Percentiles rank a stretch among this genome's conserved stretches.
Conservation (phyloP, 2,113 vertebrate genomes). For the Gymnogyps californianus region DNA sequence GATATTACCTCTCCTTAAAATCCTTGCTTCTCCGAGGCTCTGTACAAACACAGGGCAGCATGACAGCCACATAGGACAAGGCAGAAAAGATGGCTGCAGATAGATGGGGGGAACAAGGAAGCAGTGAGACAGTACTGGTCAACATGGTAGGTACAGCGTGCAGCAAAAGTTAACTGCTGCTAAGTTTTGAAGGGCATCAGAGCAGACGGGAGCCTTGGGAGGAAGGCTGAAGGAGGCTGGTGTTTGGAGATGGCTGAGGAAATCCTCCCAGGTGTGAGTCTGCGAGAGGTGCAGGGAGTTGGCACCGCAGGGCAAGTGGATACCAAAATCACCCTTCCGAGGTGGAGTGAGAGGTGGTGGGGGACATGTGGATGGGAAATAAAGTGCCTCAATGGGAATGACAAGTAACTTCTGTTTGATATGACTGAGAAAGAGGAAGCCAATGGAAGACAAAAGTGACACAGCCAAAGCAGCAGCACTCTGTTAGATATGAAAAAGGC, state of each 20-base stretch:
- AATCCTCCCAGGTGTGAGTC: background rate
- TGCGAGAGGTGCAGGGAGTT: background rate
- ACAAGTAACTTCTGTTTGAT: background rate
- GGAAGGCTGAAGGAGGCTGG: background rate
- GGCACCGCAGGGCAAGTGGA: background rate
- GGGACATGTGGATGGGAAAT: background rate
- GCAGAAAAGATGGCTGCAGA: background rate
- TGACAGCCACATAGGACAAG: background rate
- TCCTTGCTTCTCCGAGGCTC: background rate
- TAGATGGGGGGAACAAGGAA: background rate
- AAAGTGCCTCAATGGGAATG: background rate
- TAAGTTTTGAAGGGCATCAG: background rate
- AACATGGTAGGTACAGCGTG: background rate
- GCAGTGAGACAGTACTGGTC: background rate
- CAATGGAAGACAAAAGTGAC: background rate
- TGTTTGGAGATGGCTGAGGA: background rate
- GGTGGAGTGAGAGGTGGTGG: background rate
- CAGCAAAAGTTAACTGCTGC: background rate
- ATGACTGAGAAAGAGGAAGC: background rate
- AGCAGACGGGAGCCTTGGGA: background rate
- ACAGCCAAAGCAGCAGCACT: background rate
- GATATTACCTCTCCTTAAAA: background rate
- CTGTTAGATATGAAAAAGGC: background rate
- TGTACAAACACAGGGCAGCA: background rate
- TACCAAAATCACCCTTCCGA: background rate